These are phyloP conservation scores for Rhabdornis inornatus DNA, from an alignment of 2,113 vertebrate species.

Conservation along the genomic window DNA sequence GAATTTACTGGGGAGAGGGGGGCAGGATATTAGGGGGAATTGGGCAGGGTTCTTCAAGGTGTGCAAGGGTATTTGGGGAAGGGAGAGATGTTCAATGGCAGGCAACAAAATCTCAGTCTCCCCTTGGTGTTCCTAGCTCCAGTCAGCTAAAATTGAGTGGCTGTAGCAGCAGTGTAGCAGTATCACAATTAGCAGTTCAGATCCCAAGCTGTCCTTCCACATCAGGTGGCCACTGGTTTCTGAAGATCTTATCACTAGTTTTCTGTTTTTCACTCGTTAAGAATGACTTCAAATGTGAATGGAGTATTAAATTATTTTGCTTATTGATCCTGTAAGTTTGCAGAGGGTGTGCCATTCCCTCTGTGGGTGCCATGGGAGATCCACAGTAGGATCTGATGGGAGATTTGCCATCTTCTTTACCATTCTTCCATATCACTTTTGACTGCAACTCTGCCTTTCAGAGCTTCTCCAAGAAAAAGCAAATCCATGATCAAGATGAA, in stretches of 20 bases:
- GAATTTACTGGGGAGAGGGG: rapidly evolving
- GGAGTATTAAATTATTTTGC: neutral
- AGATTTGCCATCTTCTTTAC: neutral
- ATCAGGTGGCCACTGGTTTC: neutral
- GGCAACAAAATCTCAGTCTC: neutral
- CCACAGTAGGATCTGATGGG: neutral
- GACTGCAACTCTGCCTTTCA: neutral
- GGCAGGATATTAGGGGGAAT: neutral
- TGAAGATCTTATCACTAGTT: neutral
- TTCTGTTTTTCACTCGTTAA: neutral
- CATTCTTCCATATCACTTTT: neutral
- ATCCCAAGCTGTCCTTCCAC: neutral
- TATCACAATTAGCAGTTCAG: neutral
- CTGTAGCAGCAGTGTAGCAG: neutral
- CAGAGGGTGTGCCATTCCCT: neutral
- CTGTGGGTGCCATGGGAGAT: neutral
- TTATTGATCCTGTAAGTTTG: neutral
- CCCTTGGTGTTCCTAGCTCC: neutral
- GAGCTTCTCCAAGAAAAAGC: neutral
- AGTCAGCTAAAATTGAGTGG: neutral
- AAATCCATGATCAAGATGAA: neutral
- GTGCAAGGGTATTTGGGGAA: neutral
- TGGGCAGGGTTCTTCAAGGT: neutral
- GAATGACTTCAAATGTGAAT: neutral
- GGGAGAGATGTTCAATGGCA: neutral